phyloP scores from a whole-genome alignment of 2,888 invertebrate species.

The Pachycephus smyrnensis region DNA sequence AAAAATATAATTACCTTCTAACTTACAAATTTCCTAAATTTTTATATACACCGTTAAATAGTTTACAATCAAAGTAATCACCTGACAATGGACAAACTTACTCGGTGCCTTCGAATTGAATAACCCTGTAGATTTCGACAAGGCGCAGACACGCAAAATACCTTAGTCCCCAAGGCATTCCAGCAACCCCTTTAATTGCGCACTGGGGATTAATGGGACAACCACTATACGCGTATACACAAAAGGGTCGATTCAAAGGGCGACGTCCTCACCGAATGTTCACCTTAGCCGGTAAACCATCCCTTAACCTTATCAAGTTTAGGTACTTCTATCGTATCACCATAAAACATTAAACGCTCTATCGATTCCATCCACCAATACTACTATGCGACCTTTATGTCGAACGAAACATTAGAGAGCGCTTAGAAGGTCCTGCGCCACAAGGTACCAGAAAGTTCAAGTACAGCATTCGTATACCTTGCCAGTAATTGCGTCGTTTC shows the following conservation, averaged over 20 bases:
- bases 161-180: background rate
- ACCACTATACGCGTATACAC: background rate
- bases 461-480: background rate
- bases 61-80: background rate
- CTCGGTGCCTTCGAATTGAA: background rate
- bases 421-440: background rate
- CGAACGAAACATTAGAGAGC: background rate
- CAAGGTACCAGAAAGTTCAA: background rate
- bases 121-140: background rate
- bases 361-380: background rate
- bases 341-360: background rate
- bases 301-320: background rate
- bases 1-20: background rate
- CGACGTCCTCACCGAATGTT: background rate
- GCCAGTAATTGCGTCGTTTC: background rate
- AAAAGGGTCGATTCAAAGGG: background rate
- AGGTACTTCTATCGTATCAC: background rate
- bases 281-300: background rate
- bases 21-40: background rate
- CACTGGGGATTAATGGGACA: background rate
- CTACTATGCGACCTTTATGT: background rate
- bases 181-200: background rate
- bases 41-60: background rate
- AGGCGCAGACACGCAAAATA: background rate
- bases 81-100: background rate